These are phyloP conservation scores for Apostichopus parvimensis DNA, from an alignment of 35 echinoderm and acorn worm species.

Conservation along the genomic window DNA sequence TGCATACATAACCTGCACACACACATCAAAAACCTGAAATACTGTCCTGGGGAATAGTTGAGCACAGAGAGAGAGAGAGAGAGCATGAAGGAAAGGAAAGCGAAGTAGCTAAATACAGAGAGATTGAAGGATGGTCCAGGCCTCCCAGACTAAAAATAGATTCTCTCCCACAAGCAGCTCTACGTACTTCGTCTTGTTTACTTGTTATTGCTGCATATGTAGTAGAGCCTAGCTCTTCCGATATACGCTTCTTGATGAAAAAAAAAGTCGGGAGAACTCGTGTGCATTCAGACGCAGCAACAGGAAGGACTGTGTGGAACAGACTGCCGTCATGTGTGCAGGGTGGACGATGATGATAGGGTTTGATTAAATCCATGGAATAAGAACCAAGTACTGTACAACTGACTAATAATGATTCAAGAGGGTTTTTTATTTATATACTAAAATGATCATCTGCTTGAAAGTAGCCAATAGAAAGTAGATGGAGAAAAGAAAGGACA, in stretches of 20 bases:
- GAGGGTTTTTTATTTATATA: too few species aligned
- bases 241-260: background rate
- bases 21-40: background rate
- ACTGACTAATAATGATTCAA: too few species aligned
- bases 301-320: background rate
- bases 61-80: background rate
- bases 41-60: constrained; percentile 15
- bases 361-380: too few species aligned
- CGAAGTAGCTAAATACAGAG: background rate
- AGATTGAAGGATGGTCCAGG: constrained; percentile 20
- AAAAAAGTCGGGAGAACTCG: background rate
- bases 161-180: background rate
- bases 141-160: constrained; percentile 8
- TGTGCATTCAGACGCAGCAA: background rate
- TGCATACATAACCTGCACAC: constrained; percentile 17
- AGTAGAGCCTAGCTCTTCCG: background rate
- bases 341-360: background rate
- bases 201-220: constrained; percentile 13
- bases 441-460: too few species aligned
- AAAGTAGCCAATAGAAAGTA: too few species aligned
- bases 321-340: background rate
- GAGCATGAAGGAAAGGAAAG: too few species aligned
- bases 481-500: too few species aligned
- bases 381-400: too few species aligned
- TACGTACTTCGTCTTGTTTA: background rate